Evolutionary conservation across 1,140 invertebrate genomes (phyloP), one percentile per base, ranked within the genome.

Genomic region (Ladona fulva): DNA sequence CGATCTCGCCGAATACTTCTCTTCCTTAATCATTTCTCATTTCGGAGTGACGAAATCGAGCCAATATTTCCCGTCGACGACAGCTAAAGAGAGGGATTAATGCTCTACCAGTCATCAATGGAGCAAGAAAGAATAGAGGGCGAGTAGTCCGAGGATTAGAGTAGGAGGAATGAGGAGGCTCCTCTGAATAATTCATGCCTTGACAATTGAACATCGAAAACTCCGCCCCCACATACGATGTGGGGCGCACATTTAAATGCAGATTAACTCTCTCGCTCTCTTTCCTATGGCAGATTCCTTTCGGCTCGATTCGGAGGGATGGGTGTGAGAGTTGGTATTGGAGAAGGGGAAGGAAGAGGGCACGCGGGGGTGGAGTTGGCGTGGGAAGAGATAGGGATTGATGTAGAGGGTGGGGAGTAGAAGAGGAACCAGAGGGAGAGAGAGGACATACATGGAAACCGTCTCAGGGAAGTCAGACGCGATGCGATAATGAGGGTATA

Each of bases 161-260:
- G 44, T 11, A 52, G 19, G 44, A 52, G 44, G 19, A 19, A 52
- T n/a, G 44, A 52, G 52, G 52, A 66, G 52, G 52, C n/a, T 12
- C 52, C 16, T 3, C 1, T 66, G 52, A 66, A 66, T 66, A 66
- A 66, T 66, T 66, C 52, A 66, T 66, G 44, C 44, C 44, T 52
- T 52, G 52, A 66, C 52, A 66, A 66, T 66, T 66, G 52, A 66
- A 66, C 52, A 66, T 66, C 52, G 52, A 66, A 66, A 66, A 66
- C 52, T 66, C 52, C 52, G 52, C 52, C 52, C 52, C 52, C 52
- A 66, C 52, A 12, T 16, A 3, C 16, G 52, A 66, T 22, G 52
- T 5, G 3, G 52, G 52, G 52, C 52, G 52, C 52, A 66, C 52
- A 66, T 66, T 66, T 66, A 66, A 66, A 66, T 66, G 52, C 52